Evolutionary conservation across 2,113 vertebrate genomes (phyloP), one percentile per base, ranked within the genome.

Genomic region (Ranitomeya variabilis): DNA sequence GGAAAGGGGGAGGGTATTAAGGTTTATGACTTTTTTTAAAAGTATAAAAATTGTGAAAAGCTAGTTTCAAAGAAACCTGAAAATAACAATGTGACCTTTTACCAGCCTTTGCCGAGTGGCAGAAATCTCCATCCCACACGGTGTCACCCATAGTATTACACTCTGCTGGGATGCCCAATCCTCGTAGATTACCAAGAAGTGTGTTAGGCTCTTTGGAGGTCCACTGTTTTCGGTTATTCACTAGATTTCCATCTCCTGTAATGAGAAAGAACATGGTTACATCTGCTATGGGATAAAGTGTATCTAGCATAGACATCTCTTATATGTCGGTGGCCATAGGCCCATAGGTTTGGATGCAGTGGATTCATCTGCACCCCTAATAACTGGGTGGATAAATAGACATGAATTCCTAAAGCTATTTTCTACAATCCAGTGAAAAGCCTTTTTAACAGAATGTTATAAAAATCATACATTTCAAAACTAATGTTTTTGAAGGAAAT

Each of bases 131-230:
- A 95, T 91, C 91, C 87, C 67, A 60, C 57, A 92, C 90, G 90
- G 90, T 74, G 45, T 89, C 91, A 11, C 89, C 66, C 14, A 69
- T 15, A 0, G 92, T 87, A 82, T 88, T 83, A 87, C 78, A 92
- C 11, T 88, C 51, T 0, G 95, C 95, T 74, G 92, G 93, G 76
- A 95, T 13, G 0, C 95, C 91, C 79, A 95, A 92, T 0, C 83
- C 86, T 1, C 93, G 92, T 71, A 98, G 94, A 16, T 92, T 92
- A 0, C 92, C 93, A 90, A 97, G 89, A 12, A 97, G 93, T 37
- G 96, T 96, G 85, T 93, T 90, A 18, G 96, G 96, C 0, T 87
- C 89, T 89, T 89, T 91, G 37, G 88, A 79, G 55, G 92, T 92
- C 97, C 97, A 97, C 0, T 90, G 93, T 79, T 91, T 93, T 89